Base-by-base conservation (phyloP, 2,113 vertebrate genomes). In the Zosterops borbonicus region DNA sequence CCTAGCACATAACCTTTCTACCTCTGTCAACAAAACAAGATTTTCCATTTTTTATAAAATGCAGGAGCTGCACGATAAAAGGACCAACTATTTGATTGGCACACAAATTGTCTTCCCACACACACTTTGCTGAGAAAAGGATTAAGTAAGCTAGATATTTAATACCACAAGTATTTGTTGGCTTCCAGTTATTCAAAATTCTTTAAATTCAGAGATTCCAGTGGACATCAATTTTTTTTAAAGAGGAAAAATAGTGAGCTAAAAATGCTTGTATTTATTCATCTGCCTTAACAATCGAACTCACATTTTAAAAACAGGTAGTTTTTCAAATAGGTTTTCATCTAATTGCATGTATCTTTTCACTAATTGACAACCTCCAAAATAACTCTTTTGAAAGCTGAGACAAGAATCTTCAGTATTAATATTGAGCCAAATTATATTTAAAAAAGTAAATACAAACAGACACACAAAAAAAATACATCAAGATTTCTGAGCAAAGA, bases 101-200 rank as follows among this genome's bases (percentile, higher is more conserved):
- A 89, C 35, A 31, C 4, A 19, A 37, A 88, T 87, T 83, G 62
- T 91, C 75, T 94, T 23, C 25, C 50, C 49, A 63, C 77, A 16
- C 67, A 76, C 62, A 35, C 41, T 49, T 91, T 71, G 29, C 65
- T 91, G 52, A 92, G 81, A 84, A 64, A 60, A 82, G 23, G 44
- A 83, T 92, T 88, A 94, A 94, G 56, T 65, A 90, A 94, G 71
- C 41, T 81, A 74, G 78, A 46, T 83, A 52, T 91, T 96, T 95
- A 79, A 69, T 94, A 65, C 80, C 75, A 63, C 89, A 74, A 69
- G 62, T 91, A 62, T 94, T 93, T 83, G 53, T 88, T 97, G 69
- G 79, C 83, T 95, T 96, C 73, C 69, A 86, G 63, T 75, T 89
- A 70, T 83, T 91, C 71, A 88, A 73, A 94, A 83, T 90, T 87